A percentile compares a stretch with the other conserved stretches of the same genome.
Evolutionary conservation across 2,797 vertebrate genomes (phyloP).

Genomic region (Acomys russatus): DNA sequence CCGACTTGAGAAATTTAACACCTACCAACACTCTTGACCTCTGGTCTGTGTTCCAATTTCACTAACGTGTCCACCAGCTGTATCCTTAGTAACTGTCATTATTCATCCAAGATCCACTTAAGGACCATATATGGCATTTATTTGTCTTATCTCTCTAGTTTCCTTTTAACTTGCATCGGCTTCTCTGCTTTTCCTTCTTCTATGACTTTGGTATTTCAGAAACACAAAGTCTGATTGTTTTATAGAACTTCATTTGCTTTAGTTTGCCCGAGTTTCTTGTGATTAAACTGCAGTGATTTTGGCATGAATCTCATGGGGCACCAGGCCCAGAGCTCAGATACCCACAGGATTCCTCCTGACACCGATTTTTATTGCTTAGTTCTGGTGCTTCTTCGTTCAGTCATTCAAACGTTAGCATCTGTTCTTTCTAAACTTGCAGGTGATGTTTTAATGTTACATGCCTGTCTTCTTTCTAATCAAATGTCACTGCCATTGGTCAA

Average conservation of each 20-base stretch:
- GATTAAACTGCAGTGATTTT: conserved; percentile 7
- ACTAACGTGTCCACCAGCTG: not conserved
- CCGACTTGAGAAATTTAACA: not conserved
- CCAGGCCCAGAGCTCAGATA: not conserved
- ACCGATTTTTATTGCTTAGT: conserved; percentile 16
- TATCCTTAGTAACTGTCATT: not conserved
- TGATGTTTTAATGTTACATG: conserved; percentile 1
- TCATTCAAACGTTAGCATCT: not conserved
- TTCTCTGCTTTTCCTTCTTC: conserved; percentile 6
- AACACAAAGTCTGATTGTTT: conserved; percentile 26
- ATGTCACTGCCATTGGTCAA: not conserved
- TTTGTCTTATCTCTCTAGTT: conserved; percentile 7
- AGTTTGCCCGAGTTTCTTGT: not conserved
- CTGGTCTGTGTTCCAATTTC: not conserved
- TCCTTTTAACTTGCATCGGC: conserved; percentile 37
- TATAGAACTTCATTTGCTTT: conserved; percentile 10
- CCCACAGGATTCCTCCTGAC: not conserved
- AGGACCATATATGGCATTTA: not conserved
- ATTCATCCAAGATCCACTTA: not conserved
- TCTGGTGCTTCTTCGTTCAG: not conserved
- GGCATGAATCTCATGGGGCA: not conserved
- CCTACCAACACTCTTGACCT: not conserved
- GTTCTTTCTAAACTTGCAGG: conserved; percentile 18
- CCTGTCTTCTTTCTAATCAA: not conserved
- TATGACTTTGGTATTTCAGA: not conserved